Evolutionary conservation across 2,888 invertebrate species (phyloP), one percentile per base, ranked within the genome.

Genomic region (Xestobium rufovillosum): DNA sequence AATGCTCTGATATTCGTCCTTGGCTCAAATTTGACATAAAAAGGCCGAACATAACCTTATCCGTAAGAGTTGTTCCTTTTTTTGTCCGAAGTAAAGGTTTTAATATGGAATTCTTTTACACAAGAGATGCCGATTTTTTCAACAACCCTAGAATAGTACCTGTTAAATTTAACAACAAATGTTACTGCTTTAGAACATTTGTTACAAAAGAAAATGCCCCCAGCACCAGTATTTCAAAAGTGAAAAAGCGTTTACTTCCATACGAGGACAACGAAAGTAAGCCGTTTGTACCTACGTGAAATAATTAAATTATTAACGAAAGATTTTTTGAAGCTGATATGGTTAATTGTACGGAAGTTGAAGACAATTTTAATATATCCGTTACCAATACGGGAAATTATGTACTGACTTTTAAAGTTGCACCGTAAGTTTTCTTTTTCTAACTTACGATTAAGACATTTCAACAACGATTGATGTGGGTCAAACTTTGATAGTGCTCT

Each of bases 311-410:
- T 19, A 19, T 8, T n/a, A 19, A 19, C 23, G 23, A 8, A 8
- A 19, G 6, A n/a, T 6, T 19, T n/a, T 8, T n/a, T 19, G 23
- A 19, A 19, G 6, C n/a, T 36, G 34, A 10, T 46, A 44, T 61
- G 47, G 37, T 64, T 9, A 59, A 57, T 35, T 65, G 63, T 49
- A 50, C 50, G 9, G 65, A 65, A 15, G 34, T 62, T 26, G 64
- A 65, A 31, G 62, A 65, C 28, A 55, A 53, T 41, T 55, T 60
- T 45, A 59, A 62, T 38, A 59, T 65, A 25, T 50, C 48, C 36
- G 46, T 59, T 14, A 60, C 57, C 3, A 59, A 60, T 43, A 55
- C 52, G 37, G 60, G 61, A 14, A 53, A 57, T 39, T 57, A 49
- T 41, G 26, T 52, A 16, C 48, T 50, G 13, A 42, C 51, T 27